Base-by-base conservation (phyloP, 2,113 vertebrate species). In the Mesoclemmys tuberculata region DNA sequence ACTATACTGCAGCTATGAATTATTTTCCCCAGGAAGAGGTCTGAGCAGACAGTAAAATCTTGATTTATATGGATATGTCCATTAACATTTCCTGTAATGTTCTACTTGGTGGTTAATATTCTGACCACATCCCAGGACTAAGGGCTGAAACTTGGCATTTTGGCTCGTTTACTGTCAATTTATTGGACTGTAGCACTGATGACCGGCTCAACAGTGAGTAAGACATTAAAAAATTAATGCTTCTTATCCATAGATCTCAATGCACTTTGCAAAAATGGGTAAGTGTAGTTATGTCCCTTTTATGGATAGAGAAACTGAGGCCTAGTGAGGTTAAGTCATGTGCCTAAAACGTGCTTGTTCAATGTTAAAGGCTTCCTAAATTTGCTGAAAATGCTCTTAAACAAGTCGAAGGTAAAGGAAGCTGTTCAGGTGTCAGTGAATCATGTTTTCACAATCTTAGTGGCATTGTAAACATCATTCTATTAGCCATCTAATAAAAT, bases 91-190 rank as follows among this genome's bases (percentile, higher is more conserved):
- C 61, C 87, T 80, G 78, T 93, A 77, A 31, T 48, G 51, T 13
- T n/a, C 61, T 35, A 3, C 82, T n/a, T 16, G 52, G 56, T 74
- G 89, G 89, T 88, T 55, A 93, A 94, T 2, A 54, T 80, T 26
- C 38, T 74, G 0, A 0, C 52, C 52, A 52, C 10, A 4, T 29
- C 29, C 27, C 54, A 10, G 84, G 4, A 51, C 51, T 46, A 27
- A 5, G 77, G 86, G 88, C 71, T 93, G 90, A 31, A 84, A 71
- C 55, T 0, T 71, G 91, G 86, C 88, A 85, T 0, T 0, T 49
- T 79, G 89, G 89, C 89, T 82, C 2, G 90, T 68, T 49, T 11
- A 83, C 91, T 85, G 90, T 78, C 90, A 88, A 58, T 44, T 79
- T n/a, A 85, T 82, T 93, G 61, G 89, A 9, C 56, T 4, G 16